Percentiles rank a stretch among this genome's conserved stretches.
Conservation (phyloP, 1,140 invertebrate species). For the Brachionus manjavacas region DNA sequence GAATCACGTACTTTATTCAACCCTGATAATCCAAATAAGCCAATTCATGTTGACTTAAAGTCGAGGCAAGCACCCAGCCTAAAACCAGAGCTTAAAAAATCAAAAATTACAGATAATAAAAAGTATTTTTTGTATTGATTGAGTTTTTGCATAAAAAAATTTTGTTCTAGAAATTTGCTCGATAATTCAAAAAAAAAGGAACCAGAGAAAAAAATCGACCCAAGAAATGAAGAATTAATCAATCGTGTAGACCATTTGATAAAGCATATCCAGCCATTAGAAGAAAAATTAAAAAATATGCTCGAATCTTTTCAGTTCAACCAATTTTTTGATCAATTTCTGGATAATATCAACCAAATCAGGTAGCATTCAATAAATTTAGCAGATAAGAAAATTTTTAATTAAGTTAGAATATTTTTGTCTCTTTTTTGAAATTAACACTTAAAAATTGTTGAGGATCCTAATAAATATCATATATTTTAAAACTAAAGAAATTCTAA, state of each 20-base stretch:
- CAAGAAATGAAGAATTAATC: constrained; percentile 5
- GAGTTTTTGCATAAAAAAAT: background rate
- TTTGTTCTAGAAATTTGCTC: background rate
- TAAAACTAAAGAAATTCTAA: no score
- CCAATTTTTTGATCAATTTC: constrained; percentile 17
- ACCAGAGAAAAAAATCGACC: background rate
- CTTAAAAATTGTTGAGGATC: no score
- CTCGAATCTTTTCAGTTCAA: background rate
- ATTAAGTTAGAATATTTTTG: no score
- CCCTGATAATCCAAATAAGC: constrained; percentile 68
- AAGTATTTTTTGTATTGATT: no score
- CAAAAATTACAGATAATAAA: no score
- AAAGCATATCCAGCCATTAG: background rate
- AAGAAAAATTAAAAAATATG: background rate
- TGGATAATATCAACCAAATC: background rate
- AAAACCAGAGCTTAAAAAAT: background rate
- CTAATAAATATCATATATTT: no score
- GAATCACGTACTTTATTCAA: constrained; percentile 60
- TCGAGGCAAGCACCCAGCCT: background rate
- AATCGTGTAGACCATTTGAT: background rate
- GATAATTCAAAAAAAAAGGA: background rate
- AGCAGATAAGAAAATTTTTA: no score
- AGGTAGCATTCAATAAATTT: background rate
- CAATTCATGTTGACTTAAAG: constrained; percentile 61
- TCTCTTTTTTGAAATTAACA: no score